Evolutionary conservation across 1,140 invertebrate genomes (phyloP).

Genomic region (Metaphire vulgaris): DNA sequence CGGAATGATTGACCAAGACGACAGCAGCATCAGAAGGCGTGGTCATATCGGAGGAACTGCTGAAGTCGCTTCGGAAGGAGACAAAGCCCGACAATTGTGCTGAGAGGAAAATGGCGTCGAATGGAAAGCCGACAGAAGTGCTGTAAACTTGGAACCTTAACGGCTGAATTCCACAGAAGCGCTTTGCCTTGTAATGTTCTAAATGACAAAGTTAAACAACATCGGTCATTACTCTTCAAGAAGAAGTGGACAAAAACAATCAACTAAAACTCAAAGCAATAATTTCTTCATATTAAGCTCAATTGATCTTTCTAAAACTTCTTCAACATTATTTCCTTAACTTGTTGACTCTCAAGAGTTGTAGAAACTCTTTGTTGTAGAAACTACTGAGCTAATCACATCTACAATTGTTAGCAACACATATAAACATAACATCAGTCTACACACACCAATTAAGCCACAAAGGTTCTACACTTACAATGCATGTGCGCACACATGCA

Average conservation of each 20-base stretch:
- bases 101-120: not conserved
- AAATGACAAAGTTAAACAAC: not conserved
- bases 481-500: not conserved
- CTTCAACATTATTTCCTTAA: not conserved
- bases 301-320: not conserved
- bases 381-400: not conserved
- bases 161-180: not conserved
- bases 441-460: too few species aligned
- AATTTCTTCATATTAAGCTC: not conserved
- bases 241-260: too few species aligned
- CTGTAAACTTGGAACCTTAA: not conserved
- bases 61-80: not conserved
- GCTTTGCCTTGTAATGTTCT: not conserved
- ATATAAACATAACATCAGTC: not conserved
- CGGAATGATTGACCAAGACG: too few species aligned
- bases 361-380: not conserved
- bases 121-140: not conserved
- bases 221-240: too few species aligned
- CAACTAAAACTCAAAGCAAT: not conserved
- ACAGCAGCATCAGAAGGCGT: too few species aligned
- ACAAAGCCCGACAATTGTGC: not conserved
- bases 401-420: not conserved
- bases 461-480: not conserved
- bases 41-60: not conserved
- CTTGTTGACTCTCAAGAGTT: not conserved